Evolutionary conservation across 1,140 invertebrate species (phyloP), one percentile per base, ranked within the genome.

Genomic region (Doryteuthis pealeii): DNA sequence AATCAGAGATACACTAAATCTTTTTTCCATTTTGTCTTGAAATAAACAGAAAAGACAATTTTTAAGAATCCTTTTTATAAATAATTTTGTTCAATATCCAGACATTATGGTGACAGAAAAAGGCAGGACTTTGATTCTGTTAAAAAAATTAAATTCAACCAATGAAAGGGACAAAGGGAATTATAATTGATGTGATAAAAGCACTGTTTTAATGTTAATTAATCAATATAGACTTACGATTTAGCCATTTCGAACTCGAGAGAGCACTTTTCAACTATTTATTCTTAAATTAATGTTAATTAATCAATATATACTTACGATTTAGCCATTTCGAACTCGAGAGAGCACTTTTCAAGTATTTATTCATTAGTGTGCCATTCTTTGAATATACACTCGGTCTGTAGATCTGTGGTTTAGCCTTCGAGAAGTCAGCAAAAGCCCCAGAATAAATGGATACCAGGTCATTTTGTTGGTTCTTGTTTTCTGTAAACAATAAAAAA

Each of bases 241-340:
- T 82, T 3, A 82, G 71, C 81, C 81, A 82, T 28, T 76, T 77
- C 33, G 62, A 69, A 35, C 71, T 71, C 40, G 73, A 49, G n/a
- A 70, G 33, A 49, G 74, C 32, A n/a, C 77, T 81, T 45, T 74
- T 72, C 30, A 78, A 76, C 28, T 73, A 78, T 66, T 69, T 71
- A 33, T 73, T 72, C 43, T n/a, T n/a, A n/a, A n/a, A n/a, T n/a
- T 40, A 10, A 5, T 40, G 35, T 40, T 40, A 40, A 5, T 10
- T 10, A 40, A 40, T 40, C 35, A 40, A 40, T 5, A 5, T 40
- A 5, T 31, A 33, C 76, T 76, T 74, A 82, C 81, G 78, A 73
- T 82, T 82, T 3, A 82, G 71, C 81, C 81, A 82, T 28, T 76
- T 77, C 33, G 62, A 69, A 35, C 71, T 71, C 40, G 73, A 49